These are phyloP conservation scores for Aurelia sp. DNA, from an alignment of 30 jellyfish, hydroid and myxozoan species.

Conservation along the genomic window DNA sequence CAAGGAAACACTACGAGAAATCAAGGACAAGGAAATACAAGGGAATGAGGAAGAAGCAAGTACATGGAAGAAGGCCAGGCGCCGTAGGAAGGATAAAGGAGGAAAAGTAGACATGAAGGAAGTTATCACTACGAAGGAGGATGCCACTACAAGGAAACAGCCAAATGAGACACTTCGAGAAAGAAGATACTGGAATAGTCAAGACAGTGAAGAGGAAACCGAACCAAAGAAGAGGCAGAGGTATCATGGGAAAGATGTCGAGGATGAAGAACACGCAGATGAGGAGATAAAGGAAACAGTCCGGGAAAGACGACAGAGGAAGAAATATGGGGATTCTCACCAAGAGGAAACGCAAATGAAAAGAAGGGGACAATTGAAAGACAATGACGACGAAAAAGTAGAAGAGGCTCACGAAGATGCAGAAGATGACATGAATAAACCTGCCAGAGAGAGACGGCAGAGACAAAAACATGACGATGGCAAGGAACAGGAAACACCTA, in stretches of 20 bases:
- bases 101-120: background rate
- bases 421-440: background rate
- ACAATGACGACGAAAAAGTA: background rate
- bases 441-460: background rate
- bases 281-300: no score
- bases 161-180: background rate
- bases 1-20: background rate
- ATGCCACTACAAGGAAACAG: background rate
- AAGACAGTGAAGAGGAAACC: background rate
- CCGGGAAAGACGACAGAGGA: no score
- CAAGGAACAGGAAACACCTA: background rate
- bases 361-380: background rate
- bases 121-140: background rate
- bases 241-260: background rate
- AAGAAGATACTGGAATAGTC: background rate
- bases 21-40: background rate
- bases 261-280: no score
- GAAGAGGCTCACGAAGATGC: background rate
- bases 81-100: background rate
- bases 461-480: background rate
- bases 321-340: background rate
- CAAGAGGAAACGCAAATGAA: background rate
- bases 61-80: background rate
- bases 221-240: conserved; percentile 6
- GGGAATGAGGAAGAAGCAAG: background rate